Evolutionary conservation across 2,888 invertebrate genomes (phyloP).

Genomic region (Nemurella pictetii): DNA sequence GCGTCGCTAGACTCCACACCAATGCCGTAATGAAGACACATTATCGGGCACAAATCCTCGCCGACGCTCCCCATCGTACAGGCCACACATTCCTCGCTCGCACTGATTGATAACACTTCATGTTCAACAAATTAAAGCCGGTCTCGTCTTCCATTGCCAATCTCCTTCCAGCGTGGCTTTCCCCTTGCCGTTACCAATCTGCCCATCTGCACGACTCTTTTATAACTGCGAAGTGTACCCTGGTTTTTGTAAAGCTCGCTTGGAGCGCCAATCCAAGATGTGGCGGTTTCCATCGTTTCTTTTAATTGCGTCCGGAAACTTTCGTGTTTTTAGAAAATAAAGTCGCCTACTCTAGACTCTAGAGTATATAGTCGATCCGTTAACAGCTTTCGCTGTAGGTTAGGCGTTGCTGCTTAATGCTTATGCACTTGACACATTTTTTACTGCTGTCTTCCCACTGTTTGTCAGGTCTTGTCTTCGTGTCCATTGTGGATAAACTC

Average conservation of each 20-base stretch:
- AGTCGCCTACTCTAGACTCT: neutral
- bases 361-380: neutral
- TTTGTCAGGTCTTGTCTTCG: neutral
- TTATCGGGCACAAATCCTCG: neutral
- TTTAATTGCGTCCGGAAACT: neutral
- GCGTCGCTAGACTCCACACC: neutral
- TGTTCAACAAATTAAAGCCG: neutral
- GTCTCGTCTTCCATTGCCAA: neutral
- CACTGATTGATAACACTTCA: neutral
- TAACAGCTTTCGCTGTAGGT: neutral
- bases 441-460: neutral
- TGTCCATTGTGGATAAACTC: no score
- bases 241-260: neutral
- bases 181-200: neutral
- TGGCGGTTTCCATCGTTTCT: neutral
- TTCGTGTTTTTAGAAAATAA: neutral
- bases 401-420: no score
- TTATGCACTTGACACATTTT: neutral
- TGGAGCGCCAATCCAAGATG: neutral
- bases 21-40: neutral
- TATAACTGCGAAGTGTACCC: neutral
- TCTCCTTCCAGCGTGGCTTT: neutral
- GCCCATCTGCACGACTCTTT: neutral
- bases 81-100: neutral
- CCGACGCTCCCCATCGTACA: neutral